Evolutionary conservation across 2,888 invertebrate species (phyloP).

Genomic region (Dexiosoma caninum): DNA sequence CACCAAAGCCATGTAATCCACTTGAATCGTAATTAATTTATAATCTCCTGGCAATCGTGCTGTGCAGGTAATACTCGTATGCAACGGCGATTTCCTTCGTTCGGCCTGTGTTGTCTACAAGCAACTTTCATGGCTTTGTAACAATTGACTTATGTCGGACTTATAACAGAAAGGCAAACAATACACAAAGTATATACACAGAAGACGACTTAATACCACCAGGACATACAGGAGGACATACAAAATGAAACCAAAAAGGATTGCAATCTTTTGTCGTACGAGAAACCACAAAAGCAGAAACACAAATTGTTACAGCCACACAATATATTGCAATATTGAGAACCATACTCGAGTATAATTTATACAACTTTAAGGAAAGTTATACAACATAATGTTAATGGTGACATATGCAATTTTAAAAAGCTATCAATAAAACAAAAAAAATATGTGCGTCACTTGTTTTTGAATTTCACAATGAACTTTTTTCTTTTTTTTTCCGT

Average conservation of each 20-base stretch:
- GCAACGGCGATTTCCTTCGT: background rate
- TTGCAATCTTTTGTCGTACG: background rate
- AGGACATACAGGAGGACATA: background rate
- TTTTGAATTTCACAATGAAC: background rate
- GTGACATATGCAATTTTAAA: conserved; percentile 25
- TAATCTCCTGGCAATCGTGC: background rate
- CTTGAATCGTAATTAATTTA: no score
- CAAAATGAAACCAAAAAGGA: background rate
- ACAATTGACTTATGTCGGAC: background rate
- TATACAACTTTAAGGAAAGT: conserved; percentile 25
- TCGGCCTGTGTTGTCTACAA: background rate
- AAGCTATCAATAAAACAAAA: background rate
- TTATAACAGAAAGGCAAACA: background rate
- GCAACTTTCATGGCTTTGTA: background rate
- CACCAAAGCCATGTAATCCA: no score
- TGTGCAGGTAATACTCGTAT: background rate
- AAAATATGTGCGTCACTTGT: background rate
- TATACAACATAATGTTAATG: background rate
- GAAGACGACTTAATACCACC: background rate
- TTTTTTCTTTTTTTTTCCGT: background rate
- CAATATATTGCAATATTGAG: background rate
- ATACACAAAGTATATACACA: background rate
- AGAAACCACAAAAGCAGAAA: background rate
- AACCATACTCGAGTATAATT: background rate
- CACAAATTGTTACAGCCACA: background rate